These are phyloP conservation scores for Polydrusus pterygomalis DNA, from an alignment of 2,888 invertebrate species.

Conservation along the genomic window DNA sequence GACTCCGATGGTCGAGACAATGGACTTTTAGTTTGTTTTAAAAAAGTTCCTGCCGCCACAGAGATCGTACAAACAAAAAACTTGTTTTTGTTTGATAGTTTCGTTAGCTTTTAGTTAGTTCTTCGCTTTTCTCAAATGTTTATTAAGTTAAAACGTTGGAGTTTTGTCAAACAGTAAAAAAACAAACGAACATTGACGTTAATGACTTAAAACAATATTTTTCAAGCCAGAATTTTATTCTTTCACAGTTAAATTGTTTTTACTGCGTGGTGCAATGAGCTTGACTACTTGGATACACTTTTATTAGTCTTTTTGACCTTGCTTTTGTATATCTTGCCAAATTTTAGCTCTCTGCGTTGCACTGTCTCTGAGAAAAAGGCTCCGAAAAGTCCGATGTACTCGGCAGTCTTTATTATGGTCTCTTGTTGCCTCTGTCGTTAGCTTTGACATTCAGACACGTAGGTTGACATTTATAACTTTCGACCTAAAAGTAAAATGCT, in stretches of 20 bases:
- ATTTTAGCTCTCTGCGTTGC: too few relatives aligned
- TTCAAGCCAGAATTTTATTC: too few relatives aligned
- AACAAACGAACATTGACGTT: background rate
- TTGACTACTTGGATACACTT: too few relatives aligned
- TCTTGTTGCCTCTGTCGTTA: too few relatives aligned
- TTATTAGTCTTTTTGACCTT: too few relatives aligned
- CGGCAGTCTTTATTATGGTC: too few relatives aligned
- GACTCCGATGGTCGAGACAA: too few relatives aligned
- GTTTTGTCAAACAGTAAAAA: constrained; percentile 8
- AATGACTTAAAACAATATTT: constrained; percentile 11
- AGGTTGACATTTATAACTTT: background rate
- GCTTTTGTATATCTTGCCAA: too few relatives aligned
- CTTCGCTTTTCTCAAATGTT: constrained; percentile 11
- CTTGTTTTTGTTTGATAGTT: constrained; percentile 23
- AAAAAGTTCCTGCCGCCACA: background rate
- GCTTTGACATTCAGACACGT: background rate
- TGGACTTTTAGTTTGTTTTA: background rate
- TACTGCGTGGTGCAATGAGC: too few relatives aligned
- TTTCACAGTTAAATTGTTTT: too few relatives aligned
- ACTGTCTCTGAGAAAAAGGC: too few relatives aligned
- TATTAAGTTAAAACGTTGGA: constrained; percentile 1
- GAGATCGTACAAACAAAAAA: constrained; percentile 3
- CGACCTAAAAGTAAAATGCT: background rate
- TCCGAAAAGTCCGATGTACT: too few relatives aligned
- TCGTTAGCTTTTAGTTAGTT: constrained; percentile 10